Evolutionary conservation across 2,797 vertebrate genomes (phyloP).

Genomic region (Sebastes trivittatus): DNA sequence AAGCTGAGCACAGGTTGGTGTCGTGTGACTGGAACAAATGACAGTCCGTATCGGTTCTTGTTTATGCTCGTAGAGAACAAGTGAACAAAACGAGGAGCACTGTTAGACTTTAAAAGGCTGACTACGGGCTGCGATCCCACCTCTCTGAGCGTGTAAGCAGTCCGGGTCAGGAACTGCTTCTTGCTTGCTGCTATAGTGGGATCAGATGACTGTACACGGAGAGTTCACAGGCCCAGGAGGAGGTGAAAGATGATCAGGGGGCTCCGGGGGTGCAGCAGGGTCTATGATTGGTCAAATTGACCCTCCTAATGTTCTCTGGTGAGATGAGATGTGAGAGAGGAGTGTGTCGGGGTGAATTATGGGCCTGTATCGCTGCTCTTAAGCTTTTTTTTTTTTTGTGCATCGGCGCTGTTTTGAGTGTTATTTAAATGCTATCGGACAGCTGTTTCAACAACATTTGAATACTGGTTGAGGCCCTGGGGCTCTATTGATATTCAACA

Average conservation of each 20-base stretch:
- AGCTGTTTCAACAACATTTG: constrained; percentile 35
- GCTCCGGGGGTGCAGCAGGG: constrained; percentile 55
- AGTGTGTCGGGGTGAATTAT: constrained; percentile 33
- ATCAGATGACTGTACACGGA: constrained; percentile 70
- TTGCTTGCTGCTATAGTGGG: constrained; percentile 58
- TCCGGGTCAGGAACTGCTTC: constrained; percentile 34
- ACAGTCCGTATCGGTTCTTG: constrained; percentile 10
- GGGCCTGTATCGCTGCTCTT: constrained; percentile 4
- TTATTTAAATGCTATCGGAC: constrained; percentile 15
- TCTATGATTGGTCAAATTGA: constrained; percentile 66
- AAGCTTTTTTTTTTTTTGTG: neutral
- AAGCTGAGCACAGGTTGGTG: neutral
- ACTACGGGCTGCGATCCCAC: constrained; percentile 25
- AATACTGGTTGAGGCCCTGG: neutral
- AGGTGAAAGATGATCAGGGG: constrained; percentile 72
- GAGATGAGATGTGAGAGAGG: constrained; percentile 47
- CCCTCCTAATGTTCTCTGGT: constrained; percentile 48
- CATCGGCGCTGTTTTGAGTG: neutral
- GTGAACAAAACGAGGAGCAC: constrained; percentile 11
- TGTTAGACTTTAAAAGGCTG: constrained; percentile 25
- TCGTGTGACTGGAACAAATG: constrained; percentile 36
- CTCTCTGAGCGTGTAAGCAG: constrained; percentile 35
- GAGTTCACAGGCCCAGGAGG: constrained; percentile 64
- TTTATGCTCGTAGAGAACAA: neutral
- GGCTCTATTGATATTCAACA: neutral